Evolutionary conservation across 2,113 vertebrate species (phyloP).

Genomic region (Menidia beryllina): DNA sequence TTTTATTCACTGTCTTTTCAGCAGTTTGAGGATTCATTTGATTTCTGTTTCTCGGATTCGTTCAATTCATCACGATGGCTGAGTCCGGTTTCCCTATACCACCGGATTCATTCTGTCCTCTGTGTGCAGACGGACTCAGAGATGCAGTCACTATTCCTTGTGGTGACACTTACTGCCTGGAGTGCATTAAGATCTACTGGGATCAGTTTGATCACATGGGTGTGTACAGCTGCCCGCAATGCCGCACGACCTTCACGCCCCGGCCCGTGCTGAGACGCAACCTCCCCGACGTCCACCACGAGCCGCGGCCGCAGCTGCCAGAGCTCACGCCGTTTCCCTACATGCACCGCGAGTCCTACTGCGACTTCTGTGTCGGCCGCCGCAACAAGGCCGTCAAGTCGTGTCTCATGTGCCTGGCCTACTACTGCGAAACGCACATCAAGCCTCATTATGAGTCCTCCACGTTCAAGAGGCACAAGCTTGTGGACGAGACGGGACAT

Average conservation of each 20-base stretch:
- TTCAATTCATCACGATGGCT: slow-evolving; percentile 64
- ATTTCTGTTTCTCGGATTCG: not conserved
- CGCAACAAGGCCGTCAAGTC: slow-evolving; percentile 82
- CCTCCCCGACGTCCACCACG: slow-evolving; percentile 62
- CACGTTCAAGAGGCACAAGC: slow-evolving; percentile 82
- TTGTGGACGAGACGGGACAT: slow-evolving; percentile 80
- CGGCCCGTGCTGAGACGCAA: slow-evolving; percentile 75
- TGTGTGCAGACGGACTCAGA: slow-evolving; percentile 70
- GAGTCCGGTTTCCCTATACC: slow-evolving; percentile 70
- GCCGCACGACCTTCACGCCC: slow-evolving; percentile 80
- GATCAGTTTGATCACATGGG: slow-evolving; percentile 84
- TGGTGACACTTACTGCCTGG: slow-evolving; percentile 82
- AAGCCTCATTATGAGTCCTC: slow-evolving; percentile 84
- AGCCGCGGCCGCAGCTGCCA: slow-evolving; percentile 51
- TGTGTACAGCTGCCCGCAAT: slow-evolving; percentile 82
- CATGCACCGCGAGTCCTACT: slow-evolving; percentile 74
- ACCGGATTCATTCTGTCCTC: slow-evolving; percentile 70
- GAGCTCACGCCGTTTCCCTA: slow-evolving; percentile 66
- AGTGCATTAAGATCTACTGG: slow-evolving; percentile 85
- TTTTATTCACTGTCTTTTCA: slow-evolving; percentile 2
- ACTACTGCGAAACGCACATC: slow-evolving; percentile 86
- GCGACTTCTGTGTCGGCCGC: slow-evolving; percentile 83
- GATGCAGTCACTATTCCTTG: slow-evolving; percentile 83
- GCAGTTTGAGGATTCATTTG: too few species aligned
- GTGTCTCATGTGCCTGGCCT: slow-evolving; percentile 81